A percentile compares a stretch with the other conserved stretches of the same genome.
Evolutionary conservation across 64 coral and sea anemone species (phyloP).

Genomic region (Montipora efflorescens): DNA sequence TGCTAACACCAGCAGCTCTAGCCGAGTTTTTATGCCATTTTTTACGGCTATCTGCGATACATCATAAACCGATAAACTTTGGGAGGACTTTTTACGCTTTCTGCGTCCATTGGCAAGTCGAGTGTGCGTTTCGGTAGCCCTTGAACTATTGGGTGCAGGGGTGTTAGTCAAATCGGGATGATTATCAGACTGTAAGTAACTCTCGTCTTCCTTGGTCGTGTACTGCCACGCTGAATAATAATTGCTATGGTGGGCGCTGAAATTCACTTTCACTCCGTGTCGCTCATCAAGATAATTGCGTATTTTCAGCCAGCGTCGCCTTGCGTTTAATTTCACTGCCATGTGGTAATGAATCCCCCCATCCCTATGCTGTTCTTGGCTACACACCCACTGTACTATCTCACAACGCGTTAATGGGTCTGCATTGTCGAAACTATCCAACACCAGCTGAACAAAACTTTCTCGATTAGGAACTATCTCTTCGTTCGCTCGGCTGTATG

Average conservation of each 20-base stretch:
- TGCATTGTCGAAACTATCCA: too few relatives aligned
- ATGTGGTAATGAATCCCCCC: slow-evolving; percentile 3
- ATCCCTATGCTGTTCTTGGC: not conserved
- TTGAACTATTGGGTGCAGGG: not conserved
- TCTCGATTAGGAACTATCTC: not conserved
- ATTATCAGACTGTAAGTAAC: not conserved
- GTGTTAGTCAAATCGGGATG: slow-evolving; percentile 54
- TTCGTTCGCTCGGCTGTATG: not conserved
- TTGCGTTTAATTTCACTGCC: slow-evolving; percentile 30
- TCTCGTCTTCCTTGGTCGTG: slow-evolving; percentile 40
- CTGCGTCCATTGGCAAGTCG: not conserved
- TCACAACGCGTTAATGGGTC: not conserved
- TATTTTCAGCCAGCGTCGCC: slow-evolving; percentile 10
- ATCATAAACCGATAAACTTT: not conserved
- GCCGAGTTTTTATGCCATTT: slow-evolving; percentile 55
- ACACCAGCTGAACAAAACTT: too few relatives aligned
- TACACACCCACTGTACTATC: slow-evolving; percentile 5
- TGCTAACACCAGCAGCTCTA: slow-evolving; percentile 58
- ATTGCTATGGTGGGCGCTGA: slow-evolving; percentile 5
- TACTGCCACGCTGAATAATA: slow-evolving; percentile 63
- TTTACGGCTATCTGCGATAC: slow-evolving; percentile 68
- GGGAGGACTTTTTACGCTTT: not conserved
- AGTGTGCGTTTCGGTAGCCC: not conserved
- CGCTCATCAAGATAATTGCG: slow-evolving; percentile 9
- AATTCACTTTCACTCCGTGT: slow-evolving; percentile 21